Base-by-base conservation (phyloP, 1,140 invertebrate species). In the Rhagoletis pomonella region DNA sequence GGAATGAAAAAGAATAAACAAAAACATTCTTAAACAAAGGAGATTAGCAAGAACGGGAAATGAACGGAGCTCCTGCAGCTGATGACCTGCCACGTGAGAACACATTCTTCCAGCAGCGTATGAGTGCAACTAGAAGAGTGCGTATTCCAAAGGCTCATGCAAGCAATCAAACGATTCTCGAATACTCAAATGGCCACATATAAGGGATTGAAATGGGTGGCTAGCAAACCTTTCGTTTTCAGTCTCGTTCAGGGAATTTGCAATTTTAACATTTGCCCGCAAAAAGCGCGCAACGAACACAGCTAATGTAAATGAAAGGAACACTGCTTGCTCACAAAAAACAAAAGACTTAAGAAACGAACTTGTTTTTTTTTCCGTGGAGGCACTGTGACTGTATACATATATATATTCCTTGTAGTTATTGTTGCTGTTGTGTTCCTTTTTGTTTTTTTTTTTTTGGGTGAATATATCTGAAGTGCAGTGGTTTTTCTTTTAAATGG, bases 271-370 rank as follows among this genome's bases (percentile, higher is more conserved):
- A 81, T 81, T 81, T 81, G 73, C 5, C 42, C 7, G 6, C 47
- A 7, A 77, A 77, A 47, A 77, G 17, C 17, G n/a, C 69, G 2
- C 42, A 50, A 77, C 69, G 69, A 50, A 7, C n/a, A 47, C 14
- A n/a, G 47, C 42, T 50, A 81, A 81, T 55, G 73, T 47, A 81
- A 81, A 81, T 55, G 47, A 81, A 17, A 14, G n/a, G 47, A 7
- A 42, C 7, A 5, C 2, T 81, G 73, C 17, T 67, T 67, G 10
- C 29, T 29, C 29, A 39, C 64, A 81, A 4, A 17, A 81, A 81
- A 81, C 73, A 81, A 81, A 81, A 81, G 47, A 81, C 73, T 81
- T 81, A 55, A 81, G 73, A 19, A 81, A 81, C 73, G n/a, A 81
- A 81, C 73, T 58, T 81, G 73, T 55, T 81, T 58, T 67, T 7